Base-by-base conservation (phyloP, 1,140 invertebrate species). In the Zaprionus camerounensis region DNA sequence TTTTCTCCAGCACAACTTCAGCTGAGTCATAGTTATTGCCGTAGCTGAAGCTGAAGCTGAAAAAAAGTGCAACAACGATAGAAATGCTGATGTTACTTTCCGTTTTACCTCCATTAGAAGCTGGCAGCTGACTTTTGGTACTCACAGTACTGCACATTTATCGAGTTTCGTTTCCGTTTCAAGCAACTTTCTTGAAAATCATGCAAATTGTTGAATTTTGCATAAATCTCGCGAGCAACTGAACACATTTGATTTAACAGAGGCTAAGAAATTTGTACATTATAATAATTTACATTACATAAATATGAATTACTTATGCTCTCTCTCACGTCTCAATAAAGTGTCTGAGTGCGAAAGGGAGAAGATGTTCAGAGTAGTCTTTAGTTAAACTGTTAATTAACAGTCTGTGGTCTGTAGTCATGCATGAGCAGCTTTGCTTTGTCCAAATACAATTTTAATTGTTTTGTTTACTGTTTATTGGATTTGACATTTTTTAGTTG, bases 1-100 rank as follows among this genome's bases (percentile, higher is more conserved):
- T 70, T 63, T 64, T 22, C 9, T 36, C 4, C 44, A 11, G 44
- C 44, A n/a, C 38, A 28, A 31, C 69, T 46, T 58, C 53, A 65
- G 62, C 36, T 63, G 53, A 70, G 58, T 75, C 51, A 75, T 57
- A 51, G 67, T 57, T 64, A 51, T 58, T 64, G 72, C 66, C 7
- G 20, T 7, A 51, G 36, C 53, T 62, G 59, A 34, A 34, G 31
- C 31, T 34, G 31, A 34, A 34, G 9, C 9, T 11, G 31, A 34
- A 34, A 9, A 44, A 41, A 46, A 41, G 15, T 41, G 38, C 38
- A 41, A 41, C 7, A 46, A 44, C 15, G 5, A 64, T 36, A 31
- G 57, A 65, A 65, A 61, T 59, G 56, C 66, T 74, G 65, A 74
- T 74, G 26, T 31, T 22, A 62, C 57, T 68, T 28, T 58, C 36